Base-by-base conservation (phyloP, 1,140 invertebrate species). In the Gonioctena quinquepunctata region DNA sequence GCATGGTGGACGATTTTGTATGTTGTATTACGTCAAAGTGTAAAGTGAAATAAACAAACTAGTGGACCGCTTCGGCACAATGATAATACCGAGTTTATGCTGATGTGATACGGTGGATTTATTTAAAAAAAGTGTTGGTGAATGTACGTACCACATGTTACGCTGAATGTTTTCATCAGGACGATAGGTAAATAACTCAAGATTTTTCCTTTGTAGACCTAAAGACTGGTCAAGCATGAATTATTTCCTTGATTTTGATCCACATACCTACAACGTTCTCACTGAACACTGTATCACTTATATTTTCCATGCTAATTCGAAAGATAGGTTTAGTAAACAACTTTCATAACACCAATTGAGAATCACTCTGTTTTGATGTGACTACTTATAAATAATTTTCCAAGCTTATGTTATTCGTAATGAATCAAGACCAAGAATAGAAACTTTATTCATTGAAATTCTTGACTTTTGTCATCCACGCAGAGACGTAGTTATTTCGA, bases 1-100 rank as follows among this genome's bases (percentile, higher is more conserved):
- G 70, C 66, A 68, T 72, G 70, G 70, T 72, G 66, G 66, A 68
- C 66, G 63, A 72, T 68, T 33, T 64, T 66, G 64, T 26, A 54
- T 62, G 21, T 62, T 26, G 66, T 68, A 68, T 66, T 66, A 26
- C 63, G 63, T 66, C 50, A n/a, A 33, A 62, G 25, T 54, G 50
- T 54, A 18, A n/a, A 61, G 23, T 70, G 63, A 21, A 66, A 49
- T 66, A 18, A 61, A 61, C n/a, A n/a, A 18, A 28, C 26, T 27
- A 18, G 8, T 19, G 11, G 16, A 33, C 19, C n/a, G 26, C n/a
- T 61, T 26, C 23, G 27, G 7, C 8, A 54, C 21, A 18, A 54
- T 11, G 11, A 54, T 22, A 22, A 54, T 54, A 54, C 18, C 11
- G 6, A 23, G 56, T 59, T 59, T n/a, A 25, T 59, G 19, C 26